Evolutionary conservation across 1,140 invertebrate species (phyloP), one percentile per base, ranked within the genome.

Genomic region (Prorops nasuta): DNA sequence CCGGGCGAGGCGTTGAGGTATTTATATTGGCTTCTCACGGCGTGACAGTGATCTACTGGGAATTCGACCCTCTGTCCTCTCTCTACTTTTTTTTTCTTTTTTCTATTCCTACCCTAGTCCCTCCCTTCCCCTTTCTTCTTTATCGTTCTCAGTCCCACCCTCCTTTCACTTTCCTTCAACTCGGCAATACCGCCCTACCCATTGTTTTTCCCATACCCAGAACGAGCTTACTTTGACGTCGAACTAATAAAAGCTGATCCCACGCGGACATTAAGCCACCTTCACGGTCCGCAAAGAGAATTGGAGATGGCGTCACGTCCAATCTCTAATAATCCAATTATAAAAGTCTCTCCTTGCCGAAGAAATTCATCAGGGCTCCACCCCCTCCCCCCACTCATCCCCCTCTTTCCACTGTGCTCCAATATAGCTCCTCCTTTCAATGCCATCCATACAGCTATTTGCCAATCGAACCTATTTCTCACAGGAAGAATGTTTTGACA

Each of bases 31-130:
- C 67, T 76, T 72, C 67, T 72, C 60, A 64, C 54, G 58, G 64
- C 58, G 60, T 74, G 74, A 76, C 74, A 76, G 70, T 76, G 74
- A 74, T 76, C 71, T 74, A 76, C 71, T 67, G 71, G 69, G 73
- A 74, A 76, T 76, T 74, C 66, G 64, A 66, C 58, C 66, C 62
- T 67, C 66, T 66, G 62, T 69, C 62, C 61, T 66, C 51, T 39
- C n/a, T n/a, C n/a, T 49, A 20, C 40, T 52, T 14, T 40, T 58
- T 43, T 53, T 49, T 50, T 45, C 54, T 57, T 53, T 32, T 44
- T 16, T 2, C 49, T 44, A 24, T 20, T 41, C 24, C 24, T 45
- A 21, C 9, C 34, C 36, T 47, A 12, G 45, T 58, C 38, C 58
- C 49, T 58, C 56, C 49, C 49, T 45, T n/a, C 36, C 42, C 42